phyloP scores from a whole-genome alignment of 2,888 invertebrate genomes.

The Euphydryas editha region DNA sequence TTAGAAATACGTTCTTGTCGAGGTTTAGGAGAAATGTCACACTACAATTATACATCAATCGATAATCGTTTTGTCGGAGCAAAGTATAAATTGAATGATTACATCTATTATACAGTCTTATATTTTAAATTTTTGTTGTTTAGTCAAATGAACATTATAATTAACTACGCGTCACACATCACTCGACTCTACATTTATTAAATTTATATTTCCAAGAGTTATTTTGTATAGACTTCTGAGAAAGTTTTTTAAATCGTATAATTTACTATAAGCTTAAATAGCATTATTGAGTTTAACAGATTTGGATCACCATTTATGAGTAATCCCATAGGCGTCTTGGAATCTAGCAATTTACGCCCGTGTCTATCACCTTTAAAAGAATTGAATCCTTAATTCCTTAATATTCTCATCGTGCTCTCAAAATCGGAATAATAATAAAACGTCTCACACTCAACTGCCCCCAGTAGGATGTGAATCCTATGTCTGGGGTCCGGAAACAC shows the following conservation, averaged over 20 bases:
- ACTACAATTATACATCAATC: conserved; percentile 44
- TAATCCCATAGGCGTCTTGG: conserved; percentile 19
- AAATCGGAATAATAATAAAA: no score
- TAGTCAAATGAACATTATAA: conserved; percentile 4
- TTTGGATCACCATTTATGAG: conserved; percentile 1
- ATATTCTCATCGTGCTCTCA: no score
- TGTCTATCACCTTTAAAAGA: conserved; percentile 24
- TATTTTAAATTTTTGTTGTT: conserved; percentile 2
- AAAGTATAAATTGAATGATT: conserved; percentile 41
- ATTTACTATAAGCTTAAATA: no score
- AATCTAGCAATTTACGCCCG: conserved; percentile 28
- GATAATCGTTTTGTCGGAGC: conserved; percentile 41
- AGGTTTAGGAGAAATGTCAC: neutral
- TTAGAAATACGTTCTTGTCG: neutral
- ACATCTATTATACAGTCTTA: conserved; percentile 8
- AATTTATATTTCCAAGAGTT: neutral
- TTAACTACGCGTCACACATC: no score
- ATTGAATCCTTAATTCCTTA: no score
- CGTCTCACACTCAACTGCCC: no score
- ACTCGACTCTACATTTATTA: no score
- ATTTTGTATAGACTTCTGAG: no score
- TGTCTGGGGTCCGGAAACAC: no score
- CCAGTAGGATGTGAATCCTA: no score
- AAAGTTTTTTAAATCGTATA: no score
- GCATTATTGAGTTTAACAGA: neutral